Evolutionary conservation across 2,797 vertebrate species (phyloP).

Genomic region (Cryptoprocta ferox): DNA sequence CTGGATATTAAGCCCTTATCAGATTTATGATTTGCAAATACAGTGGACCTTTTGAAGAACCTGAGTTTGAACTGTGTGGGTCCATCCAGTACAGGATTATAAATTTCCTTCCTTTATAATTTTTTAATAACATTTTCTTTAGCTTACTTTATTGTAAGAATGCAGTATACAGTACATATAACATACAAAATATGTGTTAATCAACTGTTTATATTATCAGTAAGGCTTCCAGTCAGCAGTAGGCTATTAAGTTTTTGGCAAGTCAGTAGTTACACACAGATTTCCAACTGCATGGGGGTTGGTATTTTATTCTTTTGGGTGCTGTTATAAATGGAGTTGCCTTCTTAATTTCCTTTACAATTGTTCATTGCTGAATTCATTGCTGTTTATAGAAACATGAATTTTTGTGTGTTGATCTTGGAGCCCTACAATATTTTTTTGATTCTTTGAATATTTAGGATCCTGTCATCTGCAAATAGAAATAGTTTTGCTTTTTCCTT

Average conservation of each 20-base stretch:
- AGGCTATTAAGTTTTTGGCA: neutral
- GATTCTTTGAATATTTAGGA: neutral
- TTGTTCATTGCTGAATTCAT: neutral
- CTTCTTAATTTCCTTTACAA: neutral
- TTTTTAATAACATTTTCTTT: too few species aligned
- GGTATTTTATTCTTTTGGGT: neutral
- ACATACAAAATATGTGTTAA: neutral
- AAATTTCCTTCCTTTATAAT: neutral
- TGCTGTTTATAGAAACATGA: neutral
- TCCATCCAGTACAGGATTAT: neutral
- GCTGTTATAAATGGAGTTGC: neutral
- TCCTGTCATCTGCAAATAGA: neutral
- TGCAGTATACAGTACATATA: neutral
- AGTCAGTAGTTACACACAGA: neutral
- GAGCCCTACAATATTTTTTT: neutral
- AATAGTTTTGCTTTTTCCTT: neutral
- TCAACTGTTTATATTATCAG: neutral
- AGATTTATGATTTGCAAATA: neutral
- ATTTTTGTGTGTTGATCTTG: neutral
- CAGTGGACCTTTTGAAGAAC: neutral
- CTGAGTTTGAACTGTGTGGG: neutral
- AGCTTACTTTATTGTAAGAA: neutral
- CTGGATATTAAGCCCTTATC: neutral
- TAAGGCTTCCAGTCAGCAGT: neutral
- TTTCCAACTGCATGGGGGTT: neutral